Evolutionary conservation across 2,113 vertebrate genomes (phyloP), one percentile per base, ranked within the genome.

Genomic region (Rhabdornis inornatus): DNA sequence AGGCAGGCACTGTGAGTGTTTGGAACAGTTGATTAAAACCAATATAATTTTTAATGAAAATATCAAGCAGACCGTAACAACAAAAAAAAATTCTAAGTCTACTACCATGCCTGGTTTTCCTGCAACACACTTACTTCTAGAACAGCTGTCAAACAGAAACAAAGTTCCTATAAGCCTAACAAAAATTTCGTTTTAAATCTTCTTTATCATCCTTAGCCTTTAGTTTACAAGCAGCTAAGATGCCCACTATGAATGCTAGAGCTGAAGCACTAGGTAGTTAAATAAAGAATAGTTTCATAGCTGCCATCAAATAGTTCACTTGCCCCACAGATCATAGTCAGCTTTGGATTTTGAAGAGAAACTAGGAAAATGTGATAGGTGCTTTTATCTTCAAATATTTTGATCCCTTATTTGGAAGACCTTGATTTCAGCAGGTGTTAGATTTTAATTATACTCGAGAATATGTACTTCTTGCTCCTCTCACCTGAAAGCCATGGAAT

Each of bases 31-130:
- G 55, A 45, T 64, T 33, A 57, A 27, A 16, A 4, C 28, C 50
- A 0, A 6, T 9, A 2, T 5, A 2, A 6, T 9, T 60, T 64
- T 18, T 8, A 8, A 35, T 23, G 9, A 83, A 52, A 4, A 3
- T 85, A 53, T 25, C 11, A 64, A 66, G 10, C 3, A 78, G 15
- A 42, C 3, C 28, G 1, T 25, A 85, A 27, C 1, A 15, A 44
- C 24, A 50, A 44, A 39, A n/a, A 47, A n/a, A 12, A 42, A 28
- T 11, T 80, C 7, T 15, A 59, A 59, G 11, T 60, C 9, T 13
- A 39, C 9, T 75, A 37, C 5, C 5, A 27, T 28, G 7, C 2
- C 23, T 47, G 4, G 6, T 22, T 84, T 83, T 78, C 40, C 39
- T 82, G 27, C 17, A 77, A 17, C 12, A 71, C 7, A 28, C 14